Percentiles rank a stretch among this genome's conserved stretches.
Conservation (phyloP, 2,113 vertebrate species). For the Neomonachus schauinslandi region DNA sequence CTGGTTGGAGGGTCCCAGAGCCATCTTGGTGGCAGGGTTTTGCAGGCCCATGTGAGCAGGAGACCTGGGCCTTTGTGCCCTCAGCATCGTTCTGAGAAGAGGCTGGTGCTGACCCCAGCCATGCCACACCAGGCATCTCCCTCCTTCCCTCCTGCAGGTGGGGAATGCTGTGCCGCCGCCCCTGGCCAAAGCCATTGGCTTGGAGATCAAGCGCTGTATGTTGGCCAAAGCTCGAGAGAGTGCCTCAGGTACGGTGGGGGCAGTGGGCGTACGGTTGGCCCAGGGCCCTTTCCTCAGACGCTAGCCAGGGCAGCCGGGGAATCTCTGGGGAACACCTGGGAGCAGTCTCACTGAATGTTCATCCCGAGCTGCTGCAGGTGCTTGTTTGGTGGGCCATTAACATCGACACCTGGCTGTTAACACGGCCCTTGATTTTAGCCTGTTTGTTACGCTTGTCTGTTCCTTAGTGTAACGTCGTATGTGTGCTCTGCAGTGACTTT, state of each 20-base stretch:
- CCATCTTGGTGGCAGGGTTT: neutral
- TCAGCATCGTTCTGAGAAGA: accelerated
- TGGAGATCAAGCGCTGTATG: slow-evolving; percentile 92
- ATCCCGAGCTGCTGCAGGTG: neutral
- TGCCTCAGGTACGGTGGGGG: slow-evolving; percentile 83
- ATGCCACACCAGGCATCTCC: accelerated
- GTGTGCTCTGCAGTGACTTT: neutral
- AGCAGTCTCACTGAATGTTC: neutral
- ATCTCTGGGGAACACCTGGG: neutral
- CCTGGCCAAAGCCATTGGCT: slow-evolving; percentile 94
- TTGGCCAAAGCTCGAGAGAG: slow-evolving; percentile 88
- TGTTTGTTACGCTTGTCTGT: accelerated
- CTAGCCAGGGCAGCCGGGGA: neutral
- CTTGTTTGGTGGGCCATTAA: neutral
- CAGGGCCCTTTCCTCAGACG: neutral
- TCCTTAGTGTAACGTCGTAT: accelerated
- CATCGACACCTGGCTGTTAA: accelerated
- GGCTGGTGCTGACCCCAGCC: neutral
- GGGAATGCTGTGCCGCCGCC: slow-evolving; percentile 97
- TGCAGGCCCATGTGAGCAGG: neutral
- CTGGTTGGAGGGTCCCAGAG: neutral
- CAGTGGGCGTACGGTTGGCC: neutral
- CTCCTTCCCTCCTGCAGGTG: slow-evolving; percentile 84
- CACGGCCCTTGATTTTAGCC: accelerated
- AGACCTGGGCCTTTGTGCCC: neutral